Evolutionary conservation across 1,140 invertebrate species (phyloP).

Genomic region (Papilio xuthus): DNA sequence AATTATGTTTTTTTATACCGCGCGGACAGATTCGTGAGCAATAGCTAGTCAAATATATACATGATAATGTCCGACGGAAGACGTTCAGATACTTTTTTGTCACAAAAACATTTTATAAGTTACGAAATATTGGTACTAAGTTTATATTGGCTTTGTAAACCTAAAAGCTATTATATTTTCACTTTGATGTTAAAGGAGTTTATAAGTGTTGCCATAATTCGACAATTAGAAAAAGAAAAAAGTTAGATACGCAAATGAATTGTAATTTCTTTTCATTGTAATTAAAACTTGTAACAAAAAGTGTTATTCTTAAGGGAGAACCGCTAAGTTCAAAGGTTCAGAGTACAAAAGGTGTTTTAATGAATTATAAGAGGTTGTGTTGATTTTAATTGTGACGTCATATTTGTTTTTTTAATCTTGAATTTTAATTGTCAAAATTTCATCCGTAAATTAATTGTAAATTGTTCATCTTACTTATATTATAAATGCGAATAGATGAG

Average conservation of each 20-base stretch:
- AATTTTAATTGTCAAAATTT: not conserved
- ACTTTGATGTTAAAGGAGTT: conserved; percentile 34
- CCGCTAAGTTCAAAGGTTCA: conserved; percentile 28
- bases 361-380: conserved; percentile 13
- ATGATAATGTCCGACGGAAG: no score
- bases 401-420: conserved; percentile 23
- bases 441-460: no score
- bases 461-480: no score
- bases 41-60: no score
- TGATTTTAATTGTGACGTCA: conserved; percentile 23
- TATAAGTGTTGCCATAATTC: conserved; percentile 31
- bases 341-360: conserved; percentile 28
- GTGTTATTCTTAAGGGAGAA: conserved; percentile 29
- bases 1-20: no score
- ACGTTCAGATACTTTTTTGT: no score
- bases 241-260: conserved; percentile 25
- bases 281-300: conserved; percentile 35
- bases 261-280: conserved; percentile 33
- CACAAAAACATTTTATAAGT: not conserved
- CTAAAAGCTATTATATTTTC: conserved; percentile 23
- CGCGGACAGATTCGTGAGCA: no score
- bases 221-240: conserved; percentile 28
- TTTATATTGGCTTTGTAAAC: not conserved
- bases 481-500: no score
- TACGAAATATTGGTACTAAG: not conserved